These are phyloP conservation scores for Psephotus haematonotus DNA, from an alignment of 2,113 vertebrate species.

Conservation along the genomic window DNA sequence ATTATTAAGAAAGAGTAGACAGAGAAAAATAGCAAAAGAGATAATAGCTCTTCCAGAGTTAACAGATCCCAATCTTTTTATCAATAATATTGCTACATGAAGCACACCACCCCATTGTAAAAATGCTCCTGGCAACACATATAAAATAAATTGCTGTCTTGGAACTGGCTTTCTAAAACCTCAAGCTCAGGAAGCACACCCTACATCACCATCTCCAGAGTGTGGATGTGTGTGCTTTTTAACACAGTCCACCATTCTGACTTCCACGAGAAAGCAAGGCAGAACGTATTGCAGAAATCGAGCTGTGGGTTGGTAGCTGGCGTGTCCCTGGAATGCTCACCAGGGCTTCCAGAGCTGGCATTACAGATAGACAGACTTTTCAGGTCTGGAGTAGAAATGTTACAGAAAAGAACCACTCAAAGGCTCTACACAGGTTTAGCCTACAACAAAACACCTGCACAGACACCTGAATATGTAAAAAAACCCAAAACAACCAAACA, in stretches of 20 bases:
- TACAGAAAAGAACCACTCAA: not conserved
- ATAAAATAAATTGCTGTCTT: not conserved
- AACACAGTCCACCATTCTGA: accelerated
- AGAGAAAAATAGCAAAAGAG: not conserved
- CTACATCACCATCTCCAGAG: not conserved
- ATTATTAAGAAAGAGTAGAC: not conserved
- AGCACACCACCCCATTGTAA: not conserved
- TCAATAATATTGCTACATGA: not conserved
- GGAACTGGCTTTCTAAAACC: not conserved
- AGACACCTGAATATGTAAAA: not conserved
- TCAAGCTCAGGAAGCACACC: not conserved
- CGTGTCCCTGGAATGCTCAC: not conserved
- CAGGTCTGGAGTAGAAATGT: not conserved
- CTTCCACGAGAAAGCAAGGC: accelerated
- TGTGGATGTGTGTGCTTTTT: accelerated
- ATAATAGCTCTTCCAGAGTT: not conserved
- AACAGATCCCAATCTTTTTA: not conserved
- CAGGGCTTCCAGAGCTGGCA: not conserved
- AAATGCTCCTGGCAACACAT: not conserved
- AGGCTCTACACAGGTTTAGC: not conserved
- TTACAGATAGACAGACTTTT: not conserved
- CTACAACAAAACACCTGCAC: not conserved
- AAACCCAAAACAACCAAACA: not conserved
- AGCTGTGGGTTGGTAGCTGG: not conserved
- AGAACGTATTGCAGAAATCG: accelerated